Base-by-base conservation (phyloP, 1,140 invertebrate genomes). In the Drosophila takahashii region DNA sequence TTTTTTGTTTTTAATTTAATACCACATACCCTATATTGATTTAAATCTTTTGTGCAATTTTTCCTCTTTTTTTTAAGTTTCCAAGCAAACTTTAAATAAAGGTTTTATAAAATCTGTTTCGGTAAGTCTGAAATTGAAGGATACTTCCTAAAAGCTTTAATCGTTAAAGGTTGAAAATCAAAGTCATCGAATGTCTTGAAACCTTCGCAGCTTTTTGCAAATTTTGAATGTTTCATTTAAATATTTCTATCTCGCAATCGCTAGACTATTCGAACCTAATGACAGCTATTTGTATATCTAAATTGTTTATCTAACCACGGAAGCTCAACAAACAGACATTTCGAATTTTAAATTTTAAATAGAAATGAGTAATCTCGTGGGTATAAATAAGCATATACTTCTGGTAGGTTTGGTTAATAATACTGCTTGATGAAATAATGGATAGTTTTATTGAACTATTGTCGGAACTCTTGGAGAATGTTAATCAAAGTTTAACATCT, bases 1-100 rank as follows among this genome's bases (percentile, higher is more conserved):
- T n/a, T 8, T 50, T 48, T 47, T 26, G 18, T 11, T 15, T 48
- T 41, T 32, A 32, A 27, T 27, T 50, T 4, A 9, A 16, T 51
- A 29, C 44, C 45, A 64, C 34, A 41, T 44, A 67, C 7, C 58
- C 65, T 45, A 64, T 15, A 11, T 47, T n/a, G 57, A 41, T 64
- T 52, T 65, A 65, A 65, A 65, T 69, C 65, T 37, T 69, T 69
- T 69, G 65, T 69, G 65, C 65, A 66, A 45, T 69, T 45, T 36
- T 27, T 9, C 4, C 9, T 34, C 26, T 59, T n/a, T 59, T 11
- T 42, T 42, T 26, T 59, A 60, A 37, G 44, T 16, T 44, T 11
- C 8, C 29, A 61, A 61, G 57, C 18, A 32, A 64, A 42, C 56
- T 13, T 42, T 60, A 11, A 27, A 41, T 26, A 11, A 64, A 50